A percentile compares a stretch with the other conserved stretches of the same genome.
phyloP scores from a whole-genome alignment of 2,888 invertebrate genomes.

The Unio delphinus region DNA sequence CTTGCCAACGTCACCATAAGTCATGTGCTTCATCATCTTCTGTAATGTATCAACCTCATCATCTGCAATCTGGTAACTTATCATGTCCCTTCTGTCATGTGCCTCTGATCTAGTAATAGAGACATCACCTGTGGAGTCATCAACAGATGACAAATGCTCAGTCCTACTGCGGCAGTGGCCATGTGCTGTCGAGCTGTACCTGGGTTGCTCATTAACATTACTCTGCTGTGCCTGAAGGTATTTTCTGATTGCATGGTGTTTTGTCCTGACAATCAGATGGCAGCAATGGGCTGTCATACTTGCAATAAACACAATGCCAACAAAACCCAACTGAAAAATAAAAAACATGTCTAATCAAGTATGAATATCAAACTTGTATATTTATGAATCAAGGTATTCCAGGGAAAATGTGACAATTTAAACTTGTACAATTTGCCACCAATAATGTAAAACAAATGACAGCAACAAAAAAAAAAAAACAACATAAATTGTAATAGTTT shows the following conservation, averaged over 20 bases:
- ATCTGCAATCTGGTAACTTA: conserved; percentile 19
- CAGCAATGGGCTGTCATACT: conserved; percentile 66
- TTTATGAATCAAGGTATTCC: too few species aligned
- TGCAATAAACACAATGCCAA: conserved; percentile 60
- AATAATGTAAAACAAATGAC: too few species aligned
- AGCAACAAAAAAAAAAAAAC: too few species aligned
- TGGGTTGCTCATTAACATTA: not conserved
- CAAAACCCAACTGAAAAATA: conserved; percentile 60
- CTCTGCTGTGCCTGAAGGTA: conserved; percentile 10
- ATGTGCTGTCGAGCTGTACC: not conserved
- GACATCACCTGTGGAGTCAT: not conserved
- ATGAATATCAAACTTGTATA: too few species aligned
- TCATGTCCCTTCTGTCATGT: conserved; percentile 6
- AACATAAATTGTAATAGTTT: too few species aligned
- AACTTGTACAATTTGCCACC: too few species aligned
- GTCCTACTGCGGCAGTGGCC: not conserved
- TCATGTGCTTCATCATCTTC: conserved; percentile 44
- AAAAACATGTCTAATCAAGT: conserved; percentile 4
- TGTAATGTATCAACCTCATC: conserved; percentile 24
- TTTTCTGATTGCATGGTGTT: conserved; percentile 52
- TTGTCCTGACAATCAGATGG: conserved; percentile 64
- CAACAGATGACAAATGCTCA: not conserved
- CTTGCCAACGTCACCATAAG: conserved; percentile 67
- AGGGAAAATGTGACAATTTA: too few species aligned
- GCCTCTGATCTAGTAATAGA: conserved; percentile 1